A percentile compares a stretch with the other conserved stretches of the same genome.
phyloP scores from a whole-genome alignment of 2,113 vertebrate genomes.

The Cheirogaleus medius region DNA sequence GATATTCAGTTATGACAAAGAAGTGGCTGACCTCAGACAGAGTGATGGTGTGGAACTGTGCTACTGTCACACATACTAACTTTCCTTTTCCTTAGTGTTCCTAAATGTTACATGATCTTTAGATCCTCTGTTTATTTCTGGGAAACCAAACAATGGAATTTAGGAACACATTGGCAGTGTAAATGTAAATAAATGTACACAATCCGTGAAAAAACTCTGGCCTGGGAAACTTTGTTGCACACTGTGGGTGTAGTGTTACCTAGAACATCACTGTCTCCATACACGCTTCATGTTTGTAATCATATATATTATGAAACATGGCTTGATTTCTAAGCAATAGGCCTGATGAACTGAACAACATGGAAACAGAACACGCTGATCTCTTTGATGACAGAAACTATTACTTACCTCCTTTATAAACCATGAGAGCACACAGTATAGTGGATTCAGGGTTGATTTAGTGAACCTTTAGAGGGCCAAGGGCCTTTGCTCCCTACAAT shows the following conservation, averaged over 20 bases:
- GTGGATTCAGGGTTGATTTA: neutral
- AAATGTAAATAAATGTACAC: neutral
- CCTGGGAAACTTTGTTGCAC: neutral
- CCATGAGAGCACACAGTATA: neutral
- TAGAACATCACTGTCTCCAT: neutral
- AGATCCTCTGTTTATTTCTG: neutral
- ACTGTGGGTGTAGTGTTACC: neutral
- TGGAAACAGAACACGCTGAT: neutral
- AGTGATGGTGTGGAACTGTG: neutral
- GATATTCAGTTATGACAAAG: neutral
- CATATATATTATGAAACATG: neutral
- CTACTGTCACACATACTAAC: neutral
- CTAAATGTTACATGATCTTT: neutral
- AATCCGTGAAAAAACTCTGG: neutral
- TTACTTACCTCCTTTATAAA: neutral
- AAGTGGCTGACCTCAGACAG: neutral
- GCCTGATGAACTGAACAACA: neutral
- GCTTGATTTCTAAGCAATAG: slow-evolving; percentile 24
- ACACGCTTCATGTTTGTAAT: neutral
- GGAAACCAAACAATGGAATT: neutral
- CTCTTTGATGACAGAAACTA: neutral
- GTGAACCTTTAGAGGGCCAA: too few species aligned
- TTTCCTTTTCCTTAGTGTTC: neutral
- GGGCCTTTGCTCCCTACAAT: too few species aligned
- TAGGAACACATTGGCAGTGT: neutral